Evolutionary conservation across 2,888 invertebrate species (phyloP), one percentile per base, ranked within the genome.

Genomic region (Isotomurus palustris): DNA sequence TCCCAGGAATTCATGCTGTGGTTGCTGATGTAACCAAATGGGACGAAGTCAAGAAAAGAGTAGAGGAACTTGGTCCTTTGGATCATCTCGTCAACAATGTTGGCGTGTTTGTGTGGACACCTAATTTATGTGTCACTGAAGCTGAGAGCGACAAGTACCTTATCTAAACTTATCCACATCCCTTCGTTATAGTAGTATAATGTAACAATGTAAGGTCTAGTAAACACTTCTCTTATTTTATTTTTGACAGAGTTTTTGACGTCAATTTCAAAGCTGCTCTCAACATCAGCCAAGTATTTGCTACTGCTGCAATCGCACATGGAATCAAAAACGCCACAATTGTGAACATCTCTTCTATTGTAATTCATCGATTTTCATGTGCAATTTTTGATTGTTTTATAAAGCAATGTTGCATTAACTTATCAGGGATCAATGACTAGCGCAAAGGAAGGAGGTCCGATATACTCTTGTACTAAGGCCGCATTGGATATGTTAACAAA

Each of bases 401-500:
- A n/a, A n/a, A n/a, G n/a, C n/a, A n/a, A n/a, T n/a, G n/a, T n/a
- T n/a, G n/a, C n/a, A n/a, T n/a, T n/a, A n/a, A n/a, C n/a, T n/a
- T n/a, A n/a, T n/a, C n/a, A n/a, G n/a, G n/a, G n/a, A n/a, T n/a
- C n/a, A n/a, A n/a, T n/a, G n/a, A 36, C 28, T 1, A 50, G 56
- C 8, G 56, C 60, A 24, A 53, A 53, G 2, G 36, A 43, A 10
- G 60, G 60, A 12, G 12, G 56, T 12, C 43, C 49, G 5, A 36
- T 43, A 5, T 60, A 60, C 41, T 35, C 38, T 19, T 56, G 56
- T 17, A 53, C 56, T 24, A 60, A 60, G 53, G 53, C 60, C 0
- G 60, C 60, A 5, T 49, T 60, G 27, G 53, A 56, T 10, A 47
- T 53, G 53, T 24, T 60, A 17, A 60, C 60, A 21, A 60, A 56